Base-by-base conservation (phyloP, 2,888 invertebrate genomes). In the Drosophila quinaria region DNA sequence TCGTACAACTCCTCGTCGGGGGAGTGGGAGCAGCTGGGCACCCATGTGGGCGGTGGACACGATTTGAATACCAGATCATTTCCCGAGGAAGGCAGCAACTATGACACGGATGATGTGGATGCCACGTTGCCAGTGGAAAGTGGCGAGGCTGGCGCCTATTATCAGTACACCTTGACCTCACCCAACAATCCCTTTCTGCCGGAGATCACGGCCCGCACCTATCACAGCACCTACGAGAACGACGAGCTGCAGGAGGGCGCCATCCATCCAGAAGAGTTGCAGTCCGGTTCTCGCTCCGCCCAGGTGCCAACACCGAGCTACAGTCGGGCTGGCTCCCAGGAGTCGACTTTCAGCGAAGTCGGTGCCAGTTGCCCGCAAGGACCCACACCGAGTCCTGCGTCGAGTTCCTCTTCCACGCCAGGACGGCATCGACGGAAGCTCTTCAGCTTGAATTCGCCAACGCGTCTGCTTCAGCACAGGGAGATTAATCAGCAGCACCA, bases 181-280 rank as follows among this genome's bases (percentile, higher is more conserved):
- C 92, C 92, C 10, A 92, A 91, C 72, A 92, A 92, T 89, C 92
- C 92, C 1, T 92, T 92, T 67, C 68, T 92, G 52, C 92, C 92
- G 35, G 92, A 92, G 80, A 92, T 92, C 13, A 92, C 92, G 4
- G 92, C 92, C 8, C 89, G 91, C 39, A 91, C 90, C 29, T 92
- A 92, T 71, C 91, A 91, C 63, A 91, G 87, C 67, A 89, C 88
- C 46, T 90, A 91, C 39, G 87, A 89, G 37, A 90, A 90, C 10
- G 89, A 84, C 5, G 74, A 75, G 11, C 59, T 41, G 4, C 60
- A 44, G 10, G 74, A 71, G 6, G 58, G 49, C 3, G 46, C 31
- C n/a, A 37, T n/a, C 22, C 56, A 66, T 37, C 41, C 63, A 6
- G 71, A 82, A 4, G 90, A 87, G 9, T 73, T 83, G 19, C 87